Conservation (phyloP, 30 jellyfish, hydroid and myxozoan species). For the Aurelia aurita region DNA sequence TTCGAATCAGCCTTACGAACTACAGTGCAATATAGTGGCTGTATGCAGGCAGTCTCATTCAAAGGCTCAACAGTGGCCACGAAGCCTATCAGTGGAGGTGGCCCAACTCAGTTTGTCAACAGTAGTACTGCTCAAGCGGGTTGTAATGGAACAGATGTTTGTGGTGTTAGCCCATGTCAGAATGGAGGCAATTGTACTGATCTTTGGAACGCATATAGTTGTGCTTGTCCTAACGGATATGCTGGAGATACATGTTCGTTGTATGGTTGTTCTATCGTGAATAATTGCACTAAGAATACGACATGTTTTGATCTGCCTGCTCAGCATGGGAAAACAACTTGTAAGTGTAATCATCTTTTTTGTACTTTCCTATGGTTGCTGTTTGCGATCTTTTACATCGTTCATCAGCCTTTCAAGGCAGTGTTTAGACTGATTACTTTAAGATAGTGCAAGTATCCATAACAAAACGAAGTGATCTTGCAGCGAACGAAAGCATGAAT, state of each 20-base stretch:
- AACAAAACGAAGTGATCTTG: too few relatives aligned
- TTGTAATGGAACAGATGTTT: conserved; percentile 66
- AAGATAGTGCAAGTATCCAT: too few relatives aligned
- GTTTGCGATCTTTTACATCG: not conserved
- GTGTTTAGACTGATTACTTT: too few relatives aligned
- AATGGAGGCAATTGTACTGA: conserved; percentile 72
- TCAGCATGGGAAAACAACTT: conserved; percentile 47
- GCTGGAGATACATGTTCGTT: conserved; percentile 66
- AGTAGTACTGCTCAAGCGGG: conserved; percentile 38
- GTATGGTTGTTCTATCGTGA: conserved; percentile 55
- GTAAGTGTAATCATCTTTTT: conserved; percentile 37
- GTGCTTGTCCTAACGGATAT: conserved; percentile 72
- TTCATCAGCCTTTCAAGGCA: not conserved
- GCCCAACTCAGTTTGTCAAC: conserved; percentile 32
- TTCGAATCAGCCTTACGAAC: conserved; percentile 19
- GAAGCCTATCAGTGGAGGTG: conserved; percentile 20
- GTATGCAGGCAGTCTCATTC: conserved; percentile 65
- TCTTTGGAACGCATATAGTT: conserved; percentile 68
- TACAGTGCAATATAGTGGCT: conserved; percentile 43
- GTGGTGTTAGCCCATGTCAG: conserved; percentile 66
- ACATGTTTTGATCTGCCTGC: conserved; percentile 51
- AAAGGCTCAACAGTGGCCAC: conserved; percentile 29
- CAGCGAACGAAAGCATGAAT: too few relatives aligned
- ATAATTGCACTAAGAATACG: conserved; percentile 29
- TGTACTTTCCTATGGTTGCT: too few relatives aligned